A percentile compares a stretch with the other conserved stretches of the same genome.
Evolutionary conservation across 2,888 invertebrate species (phyloP).

Genomic region (Monoplex corrugatus): DNA sequence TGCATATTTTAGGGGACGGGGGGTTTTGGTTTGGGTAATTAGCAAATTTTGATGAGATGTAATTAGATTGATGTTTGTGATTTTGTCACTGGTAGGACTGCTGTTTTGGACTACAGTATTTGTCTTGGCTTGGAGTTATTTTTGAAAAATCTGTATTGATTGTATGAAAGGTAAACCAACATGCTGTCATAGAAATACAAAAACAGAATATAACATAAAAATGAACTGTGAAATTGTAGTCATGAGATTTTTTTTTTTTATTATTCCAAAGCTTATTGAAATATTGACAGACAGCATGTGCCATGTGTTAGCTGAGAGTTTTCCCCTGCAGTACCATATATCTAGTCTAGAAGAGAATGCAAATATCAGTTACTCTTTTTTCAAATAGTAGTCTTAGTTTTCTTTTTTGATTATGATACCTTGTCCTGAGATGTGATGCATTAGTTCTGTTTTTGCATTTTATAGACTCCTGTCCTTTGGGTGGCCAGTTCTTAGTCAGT

Average conservation of each 20-base stretch:
- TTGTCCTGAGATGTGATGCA: background rate
- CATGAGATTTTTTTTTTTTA: background rate
- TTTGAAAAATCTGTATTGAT: too few species aligned
- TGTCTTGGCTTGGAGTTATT: too few species aligned
- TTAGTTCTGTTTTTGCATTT: constrained; percentile 14
- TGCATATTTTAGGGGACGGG: too few species aligned
- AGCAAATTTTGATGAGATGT: too few species aligned
- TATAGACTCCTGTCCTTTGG: background rate
- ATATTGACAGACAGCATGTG: background rate
- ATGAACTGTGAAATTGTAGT: background rate
- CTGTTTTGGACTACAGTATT: too few species aligned
- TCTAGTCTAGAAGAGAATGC: background rate
- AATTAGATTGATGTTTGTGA: too few species aligned
- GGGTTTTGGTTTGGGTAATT: too few species aligned
- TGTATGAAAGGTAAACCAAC: too few species aligned
- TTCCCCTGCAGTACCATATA: background rate
- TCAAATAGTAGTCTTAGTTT: background rate
- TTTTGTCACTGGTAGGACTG: too few species aligned
- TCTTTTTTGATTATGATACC: background rate
- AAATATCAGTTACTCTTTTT: constrained; percentile 1
- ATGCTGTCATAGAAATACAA: background rate
- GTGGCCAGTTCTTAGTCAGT: background rate
- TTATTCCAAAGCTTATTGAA: background rate
- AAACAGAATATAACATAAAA: background rate
- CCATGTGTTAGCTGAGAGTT: background rate